Percentiles rank a stretch among this genome's conserved stretches.
Evolutionary conservation across 2,888 invertebrate species (phyloP).

Genomic region (Mesorhabditis sp.): DNA sequence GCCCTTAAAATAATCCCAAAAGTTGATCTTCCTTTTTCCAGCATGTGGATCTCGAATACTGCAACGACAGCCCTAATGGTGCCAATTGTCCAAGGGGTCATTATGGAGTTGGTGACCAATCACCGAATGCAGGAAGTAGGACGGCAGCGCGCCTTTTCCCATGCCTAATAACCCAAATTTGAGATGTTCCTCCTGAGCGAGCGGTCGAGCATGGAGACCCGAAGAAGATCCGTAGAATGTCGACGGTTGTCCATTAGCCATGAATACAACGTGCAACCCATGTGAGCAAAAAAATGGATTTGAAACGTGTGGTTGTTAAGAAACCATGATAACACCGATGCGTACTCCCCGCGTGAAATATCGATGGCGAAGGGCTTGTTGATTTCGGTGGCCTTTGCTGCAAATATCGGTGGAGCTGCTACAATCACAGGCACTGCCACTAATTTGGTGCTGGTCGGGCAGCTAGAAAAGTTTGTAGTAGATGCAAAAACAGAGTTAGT

Average conservation of each 20-base stretch:
- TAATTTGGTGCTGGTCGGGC: constrained; percentile 48
- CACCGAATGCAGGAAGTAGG: constrained; percentile 29
- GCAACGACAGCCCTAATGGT: constrained; percentile 72
- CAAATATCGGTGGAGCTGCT: constrained; percentile 52
- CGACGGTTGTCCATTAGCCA: constrained; percentile 33
- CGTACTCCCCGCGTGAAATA: constrained; percentile 31
- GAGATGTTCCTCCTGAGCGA: constrained; percentile 21
- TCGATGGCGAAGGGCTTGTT: constrained; percentile 48
- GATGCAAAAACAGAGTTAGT: background rate
- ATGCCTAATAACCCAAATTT: background rate
- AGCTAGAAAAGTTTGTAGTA: constrained; percentile 38
- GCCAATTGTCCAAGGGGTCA: constrained; percentile 46
- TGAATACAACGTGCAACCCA: constrained; percentile 16
- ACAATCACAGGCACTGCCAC: constrained; percentile 54
- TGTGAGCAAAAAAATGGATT: too few relatives aligned
- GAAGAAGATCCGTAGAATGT: constrained; percentile 28
- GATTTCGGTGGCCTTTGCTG: constrained; percentile 49
- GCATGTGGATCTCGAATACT: constrained; percentile 60
- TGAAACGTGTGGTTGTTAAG: background rate
- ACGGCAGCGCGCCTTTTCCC: background rate
- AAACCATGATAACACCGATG: constrained; percentile 22
- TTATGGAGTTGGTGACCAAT: constrained; percentile 39
- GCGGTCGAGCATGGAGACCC: constrained; percentile 7
- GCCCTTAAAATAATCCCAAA: background rate
- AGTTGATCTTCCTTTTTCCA: constrained; percentile 13